Percentiles rank a stretch among this genome's conserved stretches.
Evolutionary conservation across 2,113 vertebrate genomes (phyloP).

Genomic region (Odobenus rosmarus): DNA sequence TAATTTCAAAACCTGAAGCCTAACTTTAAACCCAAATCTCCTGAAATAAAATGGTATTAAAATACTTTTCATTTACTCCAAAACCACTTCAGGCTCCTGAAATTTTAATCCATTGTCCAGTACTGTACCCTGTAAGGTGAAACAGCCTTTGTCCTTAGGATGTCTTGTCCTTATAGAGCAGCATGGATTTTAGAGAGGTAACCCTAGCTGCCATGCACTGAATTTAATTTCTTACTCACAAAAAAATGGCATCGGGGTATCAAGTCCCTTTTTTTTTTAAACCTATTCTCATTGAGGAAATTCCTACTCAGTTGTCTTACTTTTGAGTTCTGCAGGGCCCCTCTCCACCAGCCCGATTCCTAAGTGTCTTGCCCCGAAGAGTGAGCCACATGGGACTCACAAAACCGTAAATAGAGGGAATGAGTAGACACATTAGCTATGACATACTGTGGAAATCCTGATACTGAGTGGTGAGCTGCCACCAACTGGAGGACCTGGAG

Average conservation of each 20-base stretch:
- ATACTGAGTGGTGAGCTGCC: not conserved
- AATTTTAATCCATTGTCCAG: not conserved
- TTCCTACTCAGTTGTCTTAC: not conserved
- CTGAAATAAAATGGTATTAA: conserved; percentile 35
- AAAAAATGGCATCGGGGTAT: not conserved
- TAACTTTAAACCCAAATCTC: not conserved
- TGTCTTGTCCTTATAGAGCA: not conserved
- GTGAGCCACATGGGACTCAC: not conserved
- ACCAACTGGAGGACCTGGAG: not conserved
- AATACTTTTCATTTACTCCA: not conserved
- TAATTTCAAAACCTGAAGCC: conserved; percentile 27
- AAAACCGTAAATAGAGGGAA: not conserved
- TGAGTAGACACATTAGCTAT: not conserved
- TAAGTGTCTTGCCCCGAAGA: not conserved
- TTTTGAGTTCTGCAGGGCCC: not conserved
- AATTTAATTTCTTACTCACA: not conserved
- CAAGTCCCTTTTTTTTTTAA: not conserved
- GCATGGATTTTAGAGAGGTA: not conserved
- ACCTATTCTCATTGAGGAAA: not conserved
- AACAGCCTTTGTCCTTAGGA: not conserved
- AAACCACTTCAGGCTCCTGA: not conserved
- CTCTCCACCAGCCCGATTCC: not conserved
- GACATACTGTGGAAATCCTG: not conserved
- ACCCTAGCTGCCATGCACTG: not conserved
- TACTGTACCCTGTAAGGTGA: not conserved